These are phyloP conservation scores for Rhinogobio ventralis DNA, from an alignment of 2,797 vertebrate species.

Conservation along the genomic window DNA sequence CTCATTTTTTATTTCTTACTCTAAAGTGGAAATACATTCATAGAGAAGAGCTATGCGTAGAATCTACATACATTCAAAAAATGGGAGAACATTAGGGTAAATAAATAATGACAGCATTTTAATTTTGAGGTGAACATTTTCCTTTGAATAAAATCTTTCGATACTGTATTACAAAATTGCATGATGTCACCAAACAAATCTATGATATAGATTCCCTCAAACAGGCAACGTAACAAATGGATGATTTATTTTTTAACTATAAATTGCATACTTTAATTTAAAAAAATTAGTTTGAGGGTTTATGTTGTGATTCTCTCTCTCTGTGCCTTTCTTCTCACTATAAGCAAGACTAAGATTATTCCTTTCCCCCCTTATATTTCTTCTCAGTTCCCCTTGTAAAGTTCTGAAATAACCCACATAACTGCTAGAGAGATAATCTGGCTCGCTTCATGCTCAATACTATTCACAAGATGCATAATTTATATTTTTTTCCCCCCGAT, in stretches of 20 bases:
- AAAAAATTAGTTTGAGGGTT: background rate
- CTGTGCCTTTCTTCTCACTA: background rate
- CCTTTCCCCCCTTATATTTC: background rate
- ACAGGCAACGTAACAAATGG: background rate
- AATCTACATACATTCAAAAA: background rate
- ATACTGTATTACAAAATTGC: background rate
- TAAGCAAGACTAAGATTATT: background rate
- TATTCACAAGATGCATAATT: conserved; percentile 14
- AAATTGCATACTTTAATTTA: background rate
- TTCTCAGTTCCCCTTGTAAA: background rate
- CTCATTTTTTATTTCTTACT: background rate
- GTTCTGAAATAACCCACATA: conserved; percentile 1
- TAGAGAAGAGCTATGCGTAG: background rate
- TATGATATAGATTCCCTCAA: background rate
- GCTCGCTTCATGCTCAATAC: background rate
- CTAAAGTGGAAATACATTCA: background rate
- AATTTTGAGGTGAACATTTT: background rate
- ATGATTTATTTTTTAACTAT: background rate
- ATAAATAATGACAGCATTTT: background rate
- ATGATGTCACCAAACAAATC: background rate
- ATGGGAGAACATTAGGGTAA: background rate
- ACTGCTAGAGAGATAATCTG: conserved; percentile 9
- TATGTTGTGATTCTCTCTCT: conserved; percentile 1
- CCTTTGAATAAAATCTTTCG: background rate
- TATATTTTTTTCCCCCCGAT: background rate